Conservation (phyloP, 2,113 vertebrate species). For the Gadus macrocephalus region DNA sequence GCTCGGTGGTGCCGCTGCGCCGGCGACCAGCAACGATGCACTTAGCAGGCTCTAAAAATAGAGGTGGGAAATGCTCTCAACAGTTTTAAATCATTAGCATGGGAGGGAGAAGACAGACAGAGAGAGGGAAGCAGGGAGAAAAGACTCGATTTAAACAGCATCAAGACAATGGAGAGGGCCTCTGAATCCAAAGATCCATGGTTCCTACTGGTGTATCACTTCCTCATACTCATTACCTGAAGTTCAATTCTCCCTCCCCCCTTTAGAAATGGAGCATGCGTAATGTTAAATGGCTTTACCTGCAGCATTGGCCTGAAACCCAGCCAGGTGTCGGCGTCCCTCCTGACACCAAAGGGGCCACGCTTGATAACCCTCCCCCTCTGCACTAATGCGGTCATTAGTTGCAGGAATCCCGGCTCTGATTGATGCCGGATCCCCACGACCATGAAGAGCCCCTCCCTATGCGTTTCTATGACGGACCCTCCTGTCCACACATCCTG, state of each 20-base stretch:
- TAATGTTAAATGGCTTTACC: not conserved
- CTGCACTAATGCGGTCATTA: constrained; percentile 40
- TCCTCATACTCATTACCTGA: constrained; percentile 14
- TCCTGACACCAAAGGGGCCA: constrained; percentile 25
- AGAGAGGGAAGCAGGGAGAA: constrained; percentile 32
- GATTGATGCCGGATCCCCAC: constrained; percentile 36
- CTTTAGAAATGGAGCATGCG: not conserved
- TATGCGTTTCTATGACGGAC: not conserved
- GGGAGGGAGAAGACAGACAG: constrained; percentile 48
- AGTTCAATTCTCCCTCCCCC: constrained; percentile 12
- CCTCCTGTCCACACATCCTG: not conserved
- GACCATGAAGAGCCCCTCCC: constrained; percentile 22
- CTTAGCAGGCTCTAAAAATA: constrained; percentile 66
- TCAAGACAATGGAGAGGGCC: constrained; percentile 6
- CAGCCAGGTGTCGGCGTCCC: constrained; percentile 33
- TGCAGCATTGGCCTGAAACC: not conserved
- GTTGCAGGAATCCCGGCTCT: constrained; percentile 17
- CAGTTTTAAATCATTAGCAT: constrained; percentile 40
- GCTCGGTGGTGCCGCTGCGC: constrained; percentile 30
- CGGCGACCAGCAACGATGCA: constrained; percentile 11
- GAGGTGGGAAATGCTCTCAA: constrained; percentile 38
- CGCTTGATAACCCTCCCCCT: constrained; percentile 34
- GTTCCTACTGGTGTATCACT: constrained; percentile 23
- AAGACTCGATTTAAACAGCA: constrained; percentile 12
- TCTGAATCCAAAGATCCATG: not conserved